A percentile compares a stretch with the other conserved stretches of the same genome.
These are phyloP conservation scores for Troglohyphantes excavatus DNA, from an alignment of 2,888 invertebrate genomes.

Conservation along the genomic window DNA sequence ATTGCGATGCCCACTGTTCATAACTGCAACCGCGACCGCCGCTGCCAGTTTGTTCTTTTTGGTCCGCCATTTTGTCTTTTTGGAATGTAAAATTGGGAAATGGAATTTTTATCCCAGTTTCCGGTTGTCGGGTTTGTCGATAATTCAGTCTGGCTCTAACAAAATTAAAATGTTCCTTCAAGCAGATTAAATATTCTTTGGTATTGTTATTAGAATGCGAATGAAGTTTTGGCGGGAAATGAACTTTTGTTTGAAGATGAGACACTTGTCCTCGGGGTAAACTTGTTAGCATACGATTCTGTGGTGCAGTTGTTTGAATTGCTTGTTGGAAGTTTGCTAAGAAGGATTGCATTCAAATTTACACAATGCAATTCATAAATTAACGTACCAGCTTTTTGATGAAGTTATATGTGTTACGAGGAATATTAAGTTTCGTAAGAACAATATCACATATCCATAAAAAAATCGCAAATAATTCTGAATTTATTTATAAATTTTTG, in stretches of 20 bases:
- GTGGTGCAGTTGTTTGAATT: not conserved
- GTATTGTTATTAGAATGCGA: constrained; percentile 2
- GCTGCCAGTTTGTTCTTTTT: not conserved
- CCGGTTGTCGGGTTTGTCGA: not conserved
- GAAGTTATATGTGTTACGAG: no score
- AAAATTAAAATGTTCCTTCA: constrained; percentile 21
- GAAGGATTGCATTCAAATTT: no score
- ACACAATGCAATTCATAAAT: no score
- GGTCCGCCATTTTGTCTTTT: not conserved
- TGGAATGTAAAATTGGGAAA: not conserved
- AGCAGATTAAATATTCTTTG: constrained; percentile 21
- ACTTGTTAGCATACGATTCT: not conserved
- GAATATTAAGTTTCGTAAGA: no score
- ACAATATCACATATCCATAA: no score
- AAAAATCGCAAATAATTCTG: no score
- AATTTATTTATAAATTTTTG: no score
- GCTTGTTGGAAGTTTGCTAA: not conserved
- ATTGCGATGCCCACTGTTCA: constrained; percentile 9
- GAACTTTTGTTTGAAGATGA: constrained; percentile 4
- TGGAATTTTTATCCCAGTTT: not conserved
- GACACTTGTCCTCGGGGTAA: not conserved
- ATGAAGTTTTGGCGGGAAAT: not conserved
- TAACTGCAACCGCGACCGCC: constrained; percentile 10
- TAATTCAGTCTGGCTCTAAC: constrained; percentile 24
- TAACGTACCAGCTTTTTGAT: no score